phyloP scores from a whole-genome alignment of 2,113 vertebrate genomes.

The Nesogale talazaci region DNA sequence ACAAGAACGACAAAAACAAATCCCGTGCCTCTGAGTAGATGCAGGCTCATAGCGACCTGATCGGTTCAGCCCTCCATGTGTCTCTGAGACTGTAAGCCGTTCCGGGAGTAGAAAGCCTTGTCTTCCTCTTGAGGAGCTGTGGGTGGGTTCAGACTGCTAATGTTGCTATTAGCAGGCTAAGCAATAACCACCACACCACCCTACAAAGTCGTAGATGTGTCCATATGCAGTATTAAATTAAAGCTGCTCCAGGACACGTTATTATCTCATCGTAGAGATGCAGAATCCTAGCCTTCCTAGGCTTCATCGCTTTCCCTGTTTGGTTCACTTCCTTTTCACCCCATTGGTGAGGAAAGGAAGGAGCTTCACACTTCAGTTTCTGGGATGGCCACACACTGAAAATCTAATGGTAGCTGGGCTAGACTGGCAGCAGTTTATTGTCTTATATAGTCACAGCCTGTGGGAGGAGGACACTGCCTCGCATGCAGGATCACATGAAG shows the following conservation, averaged over 20 bases:
- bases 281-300: neutral
- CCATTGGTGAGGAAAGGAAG: neutral
- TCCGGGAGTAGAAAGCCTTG: too few species aligned
- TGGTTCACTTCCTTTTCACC: neutral
- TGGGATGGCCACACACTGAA: neutral
- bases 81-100: too few species aligned
- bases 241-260: neutral
- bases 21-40: too few species aligned
- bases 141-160: too few species aligned
- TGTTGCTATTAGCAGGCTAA: too few species aligned
- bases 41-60: too few species aligned
- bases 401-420: neutral
- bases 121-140: too few species aligned
- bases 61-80: too few species aligned
- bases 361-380: neutral
- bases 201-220: neutral
- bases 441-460: neutral
- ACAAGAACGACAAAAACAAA: too few species aligned
- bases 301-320: neutral
- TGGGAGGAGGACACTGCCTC: neutral
- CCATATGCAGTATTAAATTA: neutral
- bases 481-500: neutral
- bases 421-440: neutral
- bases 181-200: too few species aligned
- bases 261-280: neutral